Evolutionary conservation across 1,140 invertebrate species (phyloP).

Genomic region (Eubasilissa regina): DNA sequence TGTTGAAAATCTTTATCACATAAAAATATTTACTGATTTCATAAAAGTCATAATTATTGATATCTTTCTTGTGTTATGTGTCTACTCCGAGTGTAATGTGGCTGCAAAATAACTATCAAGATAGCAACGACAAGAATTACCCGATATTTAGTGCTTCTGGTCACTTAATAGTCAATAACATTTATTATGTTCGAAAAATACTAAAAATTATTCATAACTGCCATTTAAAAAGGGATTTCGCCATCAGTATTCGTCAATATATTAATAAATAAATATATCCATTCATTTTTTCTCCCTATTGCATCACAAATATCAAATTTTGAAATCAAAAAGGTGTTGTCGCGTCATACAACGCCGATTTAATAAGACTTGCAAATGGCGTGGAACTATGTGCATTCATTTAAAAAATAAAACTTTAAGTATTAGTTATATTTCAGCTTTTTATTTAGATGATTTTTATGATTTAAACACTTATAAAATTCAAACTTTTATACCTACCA

Average conservation of each 20-base stretch:
- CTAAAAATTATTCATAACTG: constrained; percentile 15
- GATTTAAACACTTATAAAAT: too few species aligned
- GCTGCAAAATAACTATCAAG: neutral
- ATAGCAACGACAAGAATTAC: constrained; percentile 9
- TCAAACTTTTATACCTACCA: too few species aligned
- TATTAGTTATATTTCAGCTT: too few species aligned
- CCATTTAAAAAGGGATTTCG: constrained; percentile 6
- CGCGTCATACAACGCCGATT: constrained; percentile 17
- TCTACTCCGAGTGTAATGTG: too few species aligned
- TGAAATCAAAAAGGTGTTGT: constrained; percentile 23
- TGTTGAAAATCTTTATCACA: too few species aligned
- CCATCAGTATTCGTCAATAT: constrained; percentile 25
- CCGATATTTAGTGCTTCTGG: neutral
- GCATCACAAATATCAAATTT: constrained; percentile 30
- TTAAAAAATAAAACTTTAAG: too few species aligned
- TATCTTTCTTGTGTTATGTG: too few species aligned
- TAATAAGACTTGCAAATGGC: neutral
- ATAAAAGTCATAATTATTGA: too few species aligned
- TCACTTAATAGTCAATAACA: neutral
- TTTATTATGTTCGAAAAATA: constrained; percentile 7
- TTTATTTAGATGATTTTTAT: too few species aligned
- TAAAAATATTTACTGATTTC: too few species aligned
- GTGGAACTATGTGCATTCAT: too few species aligned
- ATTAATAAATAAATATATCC: constrained; percentile 17
- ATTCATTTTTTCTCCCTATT: constrained; percentile 14